A percentile compares a stretch with the other conserved stretches of the same genome.
phyloP scores from a whole-genome alignment of 2,113 vertebrate genomes.

The Pithys albifrons region DNA sequence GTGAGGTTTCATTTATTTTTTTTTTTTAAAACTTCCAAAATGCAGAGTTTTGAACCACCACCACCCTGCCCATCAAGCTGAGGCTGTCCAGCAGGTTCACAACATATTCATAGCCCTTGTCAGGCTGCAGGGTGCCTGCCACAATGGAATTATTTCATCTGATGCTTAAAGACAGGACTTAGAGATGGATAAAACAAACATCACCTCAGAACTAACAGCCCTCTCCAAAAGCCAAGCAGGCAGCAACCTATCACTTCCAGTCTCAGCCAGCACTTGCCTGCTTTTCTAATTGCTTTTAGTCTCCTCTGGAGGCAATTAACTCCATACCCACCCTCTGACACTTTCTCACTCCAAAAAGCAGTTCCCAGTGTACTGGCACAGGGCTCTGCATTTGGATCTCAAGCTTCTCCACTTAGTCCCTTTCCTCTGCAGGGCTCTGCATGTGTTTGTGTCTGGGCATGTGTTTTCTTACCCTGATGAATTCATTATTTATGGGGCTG shows the following conservation, averaged over 20 bases:
- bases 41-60: not conserved
- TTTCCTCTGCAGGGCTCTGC: not conserved
- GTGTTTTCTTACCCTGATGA: not conserved
- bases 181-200: not conserved
- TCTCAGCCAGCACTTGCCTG: not conserved
- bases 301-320: slow-evolving; percentile 3
- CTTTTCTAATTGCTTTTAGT: not conserved
- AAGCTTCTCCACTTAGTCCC: not conserved
- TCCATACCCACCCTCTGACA: not conserved
- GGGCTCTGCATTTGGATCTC: not conserved
- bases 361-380: not conserved
- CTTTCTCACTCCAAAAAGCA: not conserved
- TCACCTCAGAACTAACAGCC: not conserved
- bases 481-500: slow-evolving; percentile 48
- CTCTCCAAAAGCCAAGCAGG: not conserved
- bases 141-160: not conserved
- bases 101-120: not conserved
- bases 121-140: not conserved
- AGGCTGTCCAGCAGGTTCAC: not conserved
- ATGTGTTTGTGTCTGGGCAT: slow-evolving; percentile 1
- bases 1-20: not conserved
- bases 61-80: not conserved
- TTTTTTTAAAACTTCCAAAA: not conserved
- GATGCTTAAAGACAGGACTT: not conserved
- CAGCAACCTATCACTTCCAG: not conserved